phyloP scores from a whole-genome alignment of 2,888 invertebrate genomes.

The Sisyra nigra region DNA sequence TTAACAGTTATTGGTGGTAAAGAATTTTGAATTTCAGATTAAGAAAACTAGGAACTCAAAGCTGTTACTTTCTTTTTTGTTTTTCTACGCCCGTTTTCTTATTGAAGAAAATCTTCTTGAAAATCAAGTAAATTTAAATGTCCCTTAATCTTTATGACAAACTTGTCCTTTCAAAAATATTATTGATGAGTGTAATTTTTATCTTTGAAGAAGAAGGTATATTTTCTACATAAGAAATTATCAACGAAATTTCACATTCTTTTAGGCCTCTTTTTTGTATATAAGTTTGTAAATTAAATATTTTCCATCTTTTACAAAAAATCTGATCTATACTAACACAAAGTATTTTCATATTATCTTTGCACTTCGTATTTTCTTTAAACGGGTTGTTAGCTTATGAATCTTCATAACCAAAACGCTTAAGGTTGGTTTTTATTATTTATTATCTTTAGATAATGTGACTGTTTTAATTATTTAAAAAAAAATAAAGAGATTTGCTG shows the following conservation, averaged over 20 bases:
- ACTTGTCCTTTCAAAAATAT: too few relatives aligned
- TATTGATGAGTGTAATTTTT: too few relatives aligned
- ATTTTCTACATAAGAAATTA: not conserved
- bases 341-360: not conserved
- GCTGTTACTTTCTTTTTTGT: too few relatives aligned
- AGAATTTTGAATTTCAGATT: too few relatives aligned
- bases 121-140: too few relatives aligned
- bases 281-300: not conserved
- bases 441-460: conserved; percentile 4
- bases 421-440: conserved; percentile 1
- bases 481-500: not conserved
- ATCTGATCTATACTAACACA: not conserved
- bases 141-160: too few relatives aligned
- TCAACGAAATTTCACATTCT: not conserved
- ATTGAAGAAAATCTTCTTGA: too few relatives aligned
- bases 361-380: conserved; percentile 3
- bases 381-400: conserved; percentile 8
- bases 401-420: conserved; percentile 10
- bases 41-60: too few relatives aligned
- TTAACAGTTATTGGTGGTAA: too few relatives aligned
- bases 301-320: not conserved
- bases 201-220: too few relatives aligned
- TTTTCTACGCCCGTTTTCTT: too few relatives aligned
- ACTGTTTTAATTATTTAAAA: not conserved
- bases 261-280: not conserved